Evolutionary conservation across 2,888 invertebrate genomes (phyloP).

Genomic region (Harpalus rubripes): DNA sequence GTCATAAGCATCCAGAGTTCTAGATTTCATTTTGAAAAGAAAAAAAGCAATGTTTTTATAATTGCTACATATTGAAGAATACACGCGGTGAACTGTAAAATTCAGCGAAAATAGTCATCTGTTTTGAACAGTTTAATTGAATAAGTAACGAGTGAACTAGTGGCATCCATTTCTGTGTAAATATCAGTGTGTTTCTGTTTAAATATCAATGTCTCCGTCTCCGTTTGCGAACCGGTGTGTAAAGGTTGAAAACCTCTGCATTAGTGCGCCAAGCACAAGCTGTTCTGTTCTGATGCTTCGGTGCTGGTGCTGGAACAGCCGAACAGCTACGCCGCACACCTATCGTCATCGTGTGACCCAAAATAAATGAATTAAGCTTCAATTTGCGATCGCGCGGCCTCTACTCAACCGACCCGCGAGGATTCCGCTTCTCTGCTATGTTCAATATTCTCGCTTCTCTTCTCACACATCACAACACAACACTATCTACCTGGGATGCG

Average conservation of each 20-base stretch:
- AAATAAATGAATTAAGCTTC: constrained; percentile 54
- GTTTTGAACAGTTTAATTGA: too few species aligned
- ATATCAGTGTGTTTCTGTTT: not conserved
- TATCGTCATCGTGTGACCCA: constrained; percentile 49
- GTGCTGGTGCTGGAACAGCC: constrained; percentile 3
- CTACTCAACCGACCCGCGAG: constrained; percentile 12
- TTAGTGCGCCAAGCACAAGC: constrained; percentile 22
- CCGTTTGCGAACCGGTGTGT: not conserved
- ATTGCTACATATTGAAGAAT: too few species aligned
- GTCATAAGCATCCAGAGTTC: too few species aligned
- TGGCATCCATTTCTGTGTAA: not conserved
- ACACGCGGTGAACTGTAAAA: too few species aligned
- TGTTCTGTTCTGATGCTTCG: not conserved
- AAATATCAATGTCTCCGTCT: not conserved
- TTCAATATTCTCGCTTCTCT: not conserved
- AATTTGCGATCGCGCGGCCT: constrained; percentile 38
- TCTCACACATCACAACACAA: constrained; percentile 35
- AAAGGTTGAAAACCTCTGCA: constrained; percentile 1
- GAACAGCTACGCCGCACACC: constrained; percentile 10
- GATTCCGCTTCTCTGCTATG: not conserved
- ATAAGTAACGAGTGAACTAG: too few species aligned
- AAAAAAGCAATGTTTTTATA: too few species aligned
- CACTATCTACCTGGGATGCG: not conserved
- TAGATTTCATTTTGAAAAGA: too few species aligned
- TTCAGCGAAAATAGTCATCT: too few species aligned